phyloP scores from a whole-genome alignment of 2,113 vertebrate genomes.

The Helogale parvula region DNA sequence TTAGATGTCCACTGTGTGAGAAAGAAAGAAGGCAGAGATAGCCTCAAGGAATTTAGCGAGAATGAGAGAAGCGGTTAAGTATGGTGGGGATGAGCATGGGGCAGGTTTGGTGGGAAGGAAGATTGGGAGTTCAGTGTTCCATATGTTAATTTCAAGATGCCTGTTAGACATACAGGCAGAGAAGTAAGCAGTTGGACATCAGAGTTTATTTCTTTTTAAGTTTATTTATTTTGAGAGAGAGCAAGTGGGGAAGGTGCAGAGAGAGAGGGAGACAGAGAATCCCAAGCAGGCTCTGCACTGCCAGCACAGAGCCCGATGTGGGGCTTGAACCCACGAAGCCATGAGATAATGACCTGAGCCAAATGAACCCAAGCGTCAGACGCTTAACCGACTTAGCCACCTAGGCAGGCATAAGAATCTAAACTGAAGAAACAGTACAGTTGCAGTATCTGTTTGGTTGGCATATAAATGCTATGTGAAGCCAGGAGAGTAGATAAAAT shows the following conservation, averaged over 20 bases:
- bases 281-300: too few species aligned
- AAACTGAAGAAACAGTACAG: not conserved
- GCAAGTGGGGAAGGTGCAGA: too few species aligned
- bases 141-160: not conserved
- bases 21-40: not conserved
- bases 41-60: not conserved
- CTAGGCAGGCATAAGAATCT: too few species aligned
- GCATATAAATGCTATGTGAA: not conserved
- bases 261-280: too few species aligned
- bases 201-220: too few species aligned
- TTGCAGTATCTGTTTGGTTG: not conserved
- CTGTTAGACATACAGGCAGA: not conserved
- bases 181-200: not conserved
- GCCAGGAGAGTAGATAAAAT: not conserved
- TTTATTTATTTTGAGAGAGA: too few species aligned
- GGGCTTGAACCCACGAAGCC: too few species aligned
- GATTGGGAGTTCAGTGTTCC: not conserved
- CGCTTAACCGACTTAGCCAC: too few species aligned
- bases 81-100: not conserved
- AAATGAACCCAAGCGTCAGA: too few species aligned
- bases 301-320: too few species aligned
- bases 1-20: not conserved
- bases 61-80: not conserved
- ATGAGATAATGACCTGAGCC: too few species aligned
- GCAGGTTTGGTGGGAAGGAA: not conserved